Conservation (phyloP, 1,140 invertebrate species). For the Diprion similis region DNA sequence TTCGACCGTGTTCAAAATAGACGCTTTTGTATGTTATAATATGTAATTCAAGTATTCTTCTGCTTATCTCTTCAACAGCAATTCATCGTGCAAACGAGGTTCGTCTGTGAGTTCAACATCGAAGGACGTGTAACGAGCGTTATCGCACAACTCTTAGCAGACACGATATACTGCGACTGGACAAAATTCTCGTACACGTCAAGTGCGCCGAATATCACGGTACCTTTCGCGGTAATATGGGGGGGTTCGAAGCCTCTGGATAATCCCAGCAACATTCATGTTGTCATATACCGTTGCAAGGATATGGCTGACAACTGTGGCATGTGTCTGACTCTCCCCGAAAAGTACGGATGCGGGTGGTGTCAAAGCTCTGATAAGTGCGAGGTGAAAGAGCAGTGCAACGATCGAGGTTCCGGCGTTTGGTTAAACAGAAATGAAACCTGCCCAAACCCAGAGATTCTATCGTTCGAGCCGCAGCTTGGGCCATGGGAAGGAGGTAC, state of each 20-base stretch:
- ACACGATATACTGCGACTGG: conserved; percentile 92
- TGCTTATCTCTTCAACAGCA: conserved; percentile 65
- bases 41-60: background rate
- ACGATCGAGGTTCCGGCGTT: conserved; percentile 69
- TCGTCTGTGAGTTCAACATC: conserved; percentile 96
- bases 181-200: conserved; percentile 93
- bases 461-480: conserved; percentile 78
- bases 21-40: background rate
- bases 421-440: conserved; percentile 91
- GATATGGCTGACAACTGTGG: conserved; percentile 97
- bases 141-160: conserved; percentile 87
- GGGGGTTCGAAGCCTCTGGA: conserved; percentile 92
- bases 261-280: conserved; percentile 94
- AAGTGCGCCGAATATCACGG: conserved; percentile 87
- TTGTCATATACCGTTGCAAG: conserved; percentile 88
- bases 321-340: conserved; percentile 87
- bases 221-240: conserved; percentile 95
- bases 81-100: conserved; percentile 92
- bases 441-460: conserved; percentile 90
- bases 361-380: conserved; percentile 90
- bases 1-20: background rate
- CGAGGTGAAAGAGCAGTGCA: conserved; percentile 91
- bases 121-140: conserved; percentile 93
- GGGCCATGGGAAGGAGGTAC: conserved; percentile 95
- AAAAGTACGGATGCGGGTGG: conserved; percentile 94